These are phyloP conservation scores for Mirounga angustirostris DNA, from an alignment of 2,113 vertebrate genomes.

Conservation along the genomic window DNA sequence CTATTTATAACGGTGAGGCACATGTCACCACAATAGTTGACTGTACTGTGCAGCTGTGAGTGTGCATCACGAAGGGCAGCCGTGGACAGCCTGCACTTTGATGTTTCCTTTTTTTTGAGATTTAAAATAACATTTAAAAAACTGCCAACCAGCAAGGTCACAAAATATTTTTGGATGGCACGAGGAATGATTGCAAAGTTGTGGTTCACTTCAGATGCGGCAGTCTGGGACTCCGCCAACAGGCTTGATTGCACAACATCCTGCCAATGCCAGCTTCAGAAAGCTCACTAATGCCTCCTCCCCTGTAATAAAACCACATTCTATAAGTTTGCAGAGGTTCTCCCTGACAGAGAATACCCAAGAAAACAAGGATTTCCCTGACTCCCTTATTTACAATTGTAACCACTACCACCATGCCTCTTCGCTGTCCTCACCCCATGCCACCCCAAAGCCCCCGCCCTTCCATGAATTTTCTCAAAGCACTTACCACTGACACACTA, in stretches of 20 bases:
- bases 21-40: conserved; percentile 85
- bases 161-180: conserved; percentile 80
- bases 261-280: conserved; percentile 76
- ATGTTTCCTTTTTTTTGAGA: conserved; percentile 87
- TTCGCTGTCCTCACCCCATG: not conserved
- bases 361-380: not conserved
- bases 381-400: not conserved
- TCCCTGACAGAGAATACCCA: not conserved
- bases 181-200: conserved; percentile 72
- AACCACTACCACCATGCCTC: not conserved
- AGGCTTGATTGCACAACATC: conserved; percentile 71
- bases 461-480: not conserved
- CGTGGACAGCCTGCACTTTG: conserved; percentile 86
- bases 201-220: conserved; percentile 56
- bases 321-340: conserved; percentile 54
- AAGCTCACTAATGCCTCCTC: conserved; percentile 77
- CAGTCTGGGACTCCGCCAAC: conserved; percentile 53
- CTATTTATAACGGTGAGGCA: conserved; percentile 86
- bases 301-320: conserved; percentile 74
- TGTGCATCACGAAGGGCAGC: conserved; percentile 83
- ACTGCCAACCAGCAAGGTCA: conserved; percentile 83
- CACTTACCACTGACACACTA: not conserved
- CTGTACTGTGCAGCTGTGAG: conserved; percentile 86
- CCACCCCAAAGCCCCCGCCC: not conserved
- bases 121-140: conserved; percentile 86